Evolutionary conservation across 2,113 vertebrate genomes (phyloP), one percentile per base, ranked within the genome.

Genomic region (Maccullochella peelii): DNA sequence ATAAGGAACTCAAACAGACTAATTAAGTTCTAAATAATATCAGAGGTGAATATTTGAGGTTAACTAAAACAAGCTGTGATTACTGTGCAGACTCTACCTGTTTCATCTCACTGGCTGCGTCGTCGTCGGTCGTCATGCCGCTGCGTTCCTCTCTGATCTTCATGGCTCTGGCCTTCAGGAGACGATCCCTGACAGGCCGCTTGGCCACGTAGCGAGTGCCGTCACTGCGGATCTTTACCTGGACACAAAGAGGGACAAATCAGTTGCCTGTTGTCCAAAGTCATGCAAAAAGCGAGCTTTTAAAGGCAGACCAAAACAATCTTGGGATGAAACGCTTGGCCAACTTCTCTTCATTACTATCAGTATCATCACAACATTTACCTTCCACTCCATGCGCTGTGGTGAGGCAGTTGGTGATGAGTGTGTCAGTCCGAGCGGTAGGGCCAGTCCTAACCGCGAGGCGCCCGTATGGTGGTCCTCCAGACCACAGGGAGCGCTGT

Each of bases 71-170:
- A 44, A 14, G 40, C 47, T 55, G 18, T 3, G 42, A n/a, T 57
- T 4, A 8, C 7, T 44, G 52, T 16, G 11, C 8, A 15, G 20
- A 36, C 15, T 63, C 2, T 50, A 87, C 89, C 89, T 91, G 96
- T 69, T 97, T 97, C 92, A 97, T 96, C 88, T 97, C 97, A 0
- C 97, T 97, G 11, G 96, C 93, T 0, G 96, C 96, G 0, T 97
- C 97, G 0, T 97, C 97, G 0, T 97, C 97, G 0, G 97, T 97
- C 12, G 97, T 97, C 94, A 96, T 97, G 77, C 97, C 96, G 2
- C 96, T 97, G 27, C 97, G 96, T 6, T 97, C 97, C 88, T 97
- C 97, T 1, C 95, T 85, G 86, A 97, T 97, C 90, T 97, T 96
- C 88, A 97, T 95, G 54, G 97, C 97, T 4, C 97, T 88, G 2